Base-by-base conservation (phyloP, 37 sponge, comb jelly and placozoan species). In the Haliclona indistincta region DNA sequence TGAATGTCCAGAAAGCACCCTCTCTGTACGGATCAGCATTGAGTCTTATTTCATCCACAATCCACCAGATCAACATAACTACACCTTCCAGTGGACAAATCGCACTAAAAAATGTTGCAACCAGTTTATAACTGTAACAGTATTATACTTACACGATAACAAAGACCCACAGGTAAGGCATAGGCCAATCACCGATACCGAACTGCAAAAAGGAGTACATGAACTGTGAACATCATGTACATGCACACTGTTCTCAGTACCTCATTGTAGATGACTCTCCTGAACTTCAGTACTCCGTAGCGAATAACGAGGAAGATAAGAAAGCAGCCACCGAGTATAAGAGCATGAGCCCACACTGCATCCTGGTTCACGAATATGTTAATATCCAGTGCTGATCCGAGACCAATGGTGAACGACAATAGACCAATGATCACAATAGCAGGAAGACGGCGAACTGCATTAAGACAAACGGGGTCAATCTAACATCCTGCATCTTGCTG, bases 121-220 rank as follows among this genome's bases (percentile, higher is more conserved):
- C n/a, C n/a, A n/a, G n/a, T n/a, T n/a, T n/a, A n/a, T n/a, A n/a
- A n/a, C n/a, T n/a, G n/a, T n/a, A n/a, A 15, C 10, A 62, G 15
- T 47, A 17, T 10, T 47, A 47, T 47, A 64, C 94, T 88, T 60
- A 93, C 94, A 77, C 15, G 3, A 93, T 63, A 26, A 93, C 41
- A 52, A 86, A 43, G 38, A 78, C 83, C 94, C 94, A 93, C 10
- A 85, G 5, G 36, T 49, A n/a, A 25, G 86, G 94, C n/a, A 93
- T 79, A 3, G 76, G 75, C 90, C 86, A 93, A 64, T 93, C 94
- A 52, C 78, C 81, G 41, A 89, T 73, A 3, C 94, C 94, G 64
- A 75, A 93, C 71, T 93, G 11, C 37, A 11, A n/a, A n/a, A n/a
- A n/a, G n/a, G n/a, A n/a, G n/a, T n/a, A n/a, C n/a, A n/a, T n/a